Evolutionary conservation across 2,888 invertebrate species (phyloP), one percentile per base, ranked within the genome.

Genomic region (Parnassius glacialis): DNA sequence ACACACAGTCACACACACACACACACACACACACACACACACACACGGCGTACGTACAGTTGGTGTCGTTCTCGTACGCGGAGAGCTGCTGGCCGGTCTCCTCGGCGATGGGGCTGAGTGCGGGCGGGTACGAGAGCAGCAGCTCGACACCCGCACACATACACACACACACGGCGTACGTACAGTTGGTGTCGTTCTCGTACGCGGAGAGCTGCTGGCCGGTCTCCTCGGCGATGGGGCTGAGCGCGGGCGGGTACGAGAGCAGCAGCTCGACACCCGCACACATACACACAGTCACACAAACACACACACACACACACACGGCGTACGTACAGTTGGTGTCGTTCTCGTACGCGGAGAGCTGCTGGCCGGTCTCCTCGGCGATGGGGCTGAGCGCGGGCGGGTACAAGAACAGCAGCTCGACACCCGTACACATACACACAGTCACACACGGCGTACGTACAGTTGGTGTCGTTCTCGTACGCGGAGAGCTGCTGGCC

Each of bases 181-280:
- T 56, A 90, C 90, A 90, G 43, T 81, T 76, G 16, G 78, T 68
- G 67, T 90, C 90, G 64, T 85, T 88, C 50, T 91, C 89, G 66
- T 90, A 90, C 0, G 90, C 90, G 9, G 81, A 82, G 3, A 91
- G 83, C 67, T 91, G 90, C 57, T 75, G 83, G 1, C 80, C 74
- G 2, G 91, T 91, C 69, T 91, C 91, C 68, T 91, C 91, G 3
- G 80, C 84, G 62, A 91, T 91, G 57, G 91, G 90, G 65, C 87
- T 87, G 65, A 91, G 82, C 10, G 87, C 87, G n/a, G 86, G 84
- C 9, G 80, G 81, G 74, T 90, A 90, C 70, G 73, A 83, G 25
- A 91, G 76, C 16, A 90, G 70, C 12, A 90, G 75, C 62, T 90
- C 89, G 1, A n/a, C n/a, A n/a, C n/a, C n/a, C n/a, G n/a, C n/a